Evolutionary conservation across 2,797 vertebrate genomes (phyloP), one percentile per base, ranked within the genome.

Genomic region (Cheracebus regulus): DNA sequence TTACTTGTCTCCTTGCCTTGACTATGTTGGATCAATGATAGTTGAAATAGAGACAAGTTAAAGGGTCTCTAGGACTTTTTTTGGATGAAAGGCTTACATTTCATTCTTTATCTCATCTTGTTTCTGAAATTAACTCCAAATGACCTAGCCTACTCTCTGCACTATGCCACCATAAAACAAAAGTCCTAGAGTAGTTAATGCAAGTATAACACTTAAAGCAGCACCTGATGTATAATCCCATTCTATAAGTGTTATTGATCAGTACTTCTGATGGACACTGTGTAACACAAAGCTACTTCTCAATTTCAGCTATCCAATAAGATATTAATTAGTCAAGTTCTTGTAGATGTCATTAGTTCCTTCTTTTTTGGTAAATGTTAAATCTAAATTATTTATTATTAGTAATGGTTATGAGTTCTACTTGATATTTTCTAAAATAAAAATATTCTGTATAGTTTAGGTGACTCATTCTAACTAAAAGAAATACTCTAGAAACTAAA

Each of bases 1-100:
- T 97, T 72, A 85, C 52, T 86, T 90, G 81, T 92, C 84, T 88
- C 72, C 64, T 61, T 90, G 30, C 26, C 85, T 92, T 15, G 39
- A 84, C 39, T 57, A 8, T 44, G 15, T 19, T 44, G n/a, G 28
- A 87, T 97, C 70, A 94, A 82, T 79, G 76, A 78, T 33, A 39
- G 12, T 36, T 85, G 44, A 97, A 73, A 78, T 39, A 83, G 11
- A 92, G 41, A 72, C 79, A 92, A 73, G 12, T 82, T 67, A 26
- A 92, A 89, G 84, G 2, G 17, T 96, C 30, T 39, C 28, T 1
- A 48, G 52, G 8, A 58, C 11, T 20, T 90, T 85, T 86, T 85
- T 90, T 93, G 5, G 61, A 4, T 36, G 7, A 44, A 24, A 72
- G 17, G 61, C 61, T 67, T 67, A 33, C 4, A 33, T 33, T n/a